Base-by-base conservation (phyloP, 2,113 vertebrate species). In the Notothenia rossii region DNA sequence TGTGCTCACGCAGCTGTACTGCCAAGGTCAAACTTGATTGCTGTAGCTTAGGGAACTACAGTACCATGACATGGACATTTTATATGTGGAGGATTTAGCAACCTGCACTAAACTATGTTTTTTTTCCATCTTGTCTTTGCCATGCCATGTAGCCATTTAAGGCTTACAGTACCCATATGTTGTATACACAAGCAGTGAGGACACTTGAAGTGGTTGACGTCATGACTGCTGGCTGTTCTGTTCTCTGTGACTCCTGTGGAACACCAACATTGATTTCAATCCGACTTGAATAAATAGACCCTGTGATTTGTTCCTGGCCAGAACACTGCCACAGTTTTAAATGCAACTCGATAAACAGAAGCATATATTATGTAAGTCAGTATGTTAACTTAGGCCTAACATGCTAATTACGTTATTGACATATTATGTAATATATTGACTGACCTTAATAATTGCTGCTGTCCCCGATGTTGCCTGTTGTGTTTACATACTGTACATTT, bases 141-240 rank as follows among this genome's bases (percentile, higher is more conserved):
- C 55, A 50, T 73, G 82, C 69, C 60, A 22, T 79, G 77, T 56
- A 6, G 72, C 84, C 85, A 80, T 88, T 66, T 86, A 91, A 87
- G 85, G 88, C 49, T 40, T 40, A 40, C 36, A 7, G 54, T 43
- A 59, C 69, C 55, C n/a, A 59, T 72, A 56, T 13, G 67, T 83
- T 74, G 59, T 87, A 65, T 78, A 86, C 61, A 81, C 60, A 50
- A 58, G 36, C 60, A 79, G 72, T 79, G 75, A 60, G 81, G 81
- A 53, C 72, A 82, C 77, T 84, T 77, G 18, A 73, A 85, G 55
- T 18, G 88, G 86, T 92, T 92, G 74, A 90, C 81, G 53, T 86
- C 63, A 77, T 58, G 71, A 67, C 74, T 22, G 17, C 33, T 43
- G 55, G n/a, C 65, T 72, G 66, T 70, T 85, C 61, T 68, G 51